A percentile compares a stretch with the other conserved stretches of the same genome.
Evolutionary conservation across 1,140 invertebrate species (phyloP).

Genomic region (Lycorma delicatula): DNA sequence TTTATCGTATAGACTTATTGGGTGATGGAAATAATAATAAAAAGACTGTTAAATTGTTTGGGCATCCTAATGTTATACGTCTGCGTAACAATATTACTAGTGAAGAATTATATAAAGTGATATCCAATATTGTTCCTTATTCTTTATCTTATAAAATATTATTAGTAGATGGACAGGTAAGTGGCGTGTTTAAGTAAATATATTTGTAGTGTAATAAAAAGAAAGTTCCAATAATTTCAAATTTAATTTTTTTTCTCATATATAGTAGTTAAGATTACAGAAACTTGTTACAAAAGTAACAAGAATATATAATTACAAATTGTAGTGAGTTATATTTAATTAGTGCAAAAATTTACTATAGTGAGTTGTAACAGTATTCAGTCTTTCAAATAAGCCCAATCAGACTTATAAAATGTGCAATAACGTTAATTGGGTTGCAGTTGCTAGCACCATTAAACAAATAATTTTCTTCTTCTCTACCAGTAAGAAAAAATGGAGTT

Average conservation of each 20-base stretch:
- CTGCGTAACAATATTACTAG: slow-evolving; percentile 49
- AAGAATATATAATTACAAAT: too few relatives aligned
- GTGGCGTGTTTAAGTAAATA: slow-evolving; percentile 5
- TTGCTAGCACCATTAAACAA: too few relatives aligned
- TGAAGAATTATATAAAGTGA: slow-evolving; percentile 41
- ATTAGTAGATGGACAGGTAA: slow-evolving; percentile 43
- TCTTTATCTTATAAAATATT: slow-evolving; percentile 41
- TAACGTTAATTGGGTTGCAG: too few relatives aligned
- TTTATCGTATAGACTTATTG: slow-evolving; percentile 44
- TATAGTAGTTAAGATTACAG: too few relatives aligned
- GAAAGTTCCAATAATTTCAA: neutral
- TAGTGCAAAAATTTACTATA: too few relatives aligned
- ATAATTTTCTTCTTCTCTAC: too few relatives aligned
- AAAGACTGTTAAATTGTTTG: slow-evolving; percentile 43
- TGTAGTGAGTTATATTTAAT: too few relatives aligned
- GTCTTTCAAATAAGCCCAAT: too few relatives aligned
- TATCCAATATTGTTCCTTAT: slow-evolving; percentile 44
- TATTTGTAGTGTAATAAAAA: slow-evolving; percentile 4
- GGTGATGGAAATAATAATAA: slow-evolving; percentile 46
- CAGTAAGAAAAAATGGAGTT: too few relatives aligned
- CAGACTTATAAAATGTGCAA: too few relatives aligned
- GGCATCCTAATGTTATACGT: slow-evolving; percentile 48
- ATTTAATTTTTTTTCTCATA: neutral
- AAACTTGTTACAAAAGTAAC: too few relatives aligned
- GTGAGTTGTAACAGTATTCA: too few relatives aligned